Evolutionary conservation across 2,113 vertebrate species (phyloP).

Genomic region (Dolichallabes microphthalmus): DNA sequence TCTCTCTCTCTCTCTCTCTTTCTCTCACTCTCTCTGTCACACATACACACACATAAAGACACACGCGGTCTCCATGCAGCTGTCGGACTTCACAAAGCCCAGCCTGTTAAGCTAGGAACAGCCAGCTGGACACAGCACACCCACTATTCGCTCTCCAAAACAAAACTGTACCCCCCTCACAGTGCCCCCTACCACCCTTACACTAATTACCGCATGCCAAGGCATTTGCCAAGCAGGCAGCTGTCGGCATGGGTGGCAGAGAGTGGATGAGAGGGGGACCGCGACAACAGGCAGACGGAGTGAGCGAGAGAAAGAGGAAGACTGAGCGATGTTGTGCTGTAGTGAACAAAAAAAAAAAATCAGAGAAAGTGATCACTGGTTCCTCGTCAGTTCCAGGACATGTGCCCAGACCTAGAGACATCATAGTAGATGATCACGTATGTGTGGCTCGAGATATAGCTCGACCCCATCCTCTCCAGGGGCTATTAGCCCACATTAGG

Average conservation of each 20-base stretch:
- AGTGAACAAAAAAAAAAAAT: conserved; percentile 13
- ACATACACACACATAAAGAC: conserved; percentile 38
- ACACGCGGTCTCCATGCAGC: conserved; percentile 78
- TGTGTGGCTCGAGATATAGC: conserved; percentile 47
- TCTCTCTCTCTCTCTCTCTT: too few species aligned
- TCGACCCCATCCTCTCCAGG: conserved; percentile 40
- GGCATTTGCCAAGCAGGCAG: conserved; percentile 80
- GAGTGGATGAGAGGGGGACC: conserved; percentile 51
- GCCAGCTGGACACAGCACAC: conserved; percentile 82
- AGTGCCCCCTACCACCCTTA: conserved; percentile 53
- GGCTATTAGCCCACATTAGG: conserved; percentile 59
- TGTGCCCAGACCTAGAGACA: conserved; percentile 41
- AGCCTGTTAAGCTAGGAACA: conserved; percentile 82
- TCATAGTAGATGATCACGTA: conserved; percentile 52
- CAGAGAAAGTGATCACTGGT: conserved; percentile 25
- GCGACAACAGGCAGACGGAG: conserved; percentile 9
- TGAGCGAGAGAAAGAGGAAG: conserved; percentile 48
- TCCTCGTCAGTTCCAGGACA: conserved; percentile 31
- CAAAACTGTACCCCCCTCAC: conserved; percentile 64
- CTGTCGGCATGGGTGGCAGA: conserved; percentile 77
- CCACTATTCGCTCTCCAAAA: conserved; percentile 59
- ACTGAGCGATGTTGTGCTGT: conserved; percentile 52
- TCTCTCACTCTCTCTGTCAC: too few species aligned
- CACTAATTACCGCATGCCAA: conserved; percentile 75
- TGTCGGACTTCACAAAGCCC: conserved; percentile 84